These are phyloP conservation scores for Hippocampus guttulatus DNA, from an alignment of 2,113 vertebrate species.

Conservation along the genomic window DNA sequence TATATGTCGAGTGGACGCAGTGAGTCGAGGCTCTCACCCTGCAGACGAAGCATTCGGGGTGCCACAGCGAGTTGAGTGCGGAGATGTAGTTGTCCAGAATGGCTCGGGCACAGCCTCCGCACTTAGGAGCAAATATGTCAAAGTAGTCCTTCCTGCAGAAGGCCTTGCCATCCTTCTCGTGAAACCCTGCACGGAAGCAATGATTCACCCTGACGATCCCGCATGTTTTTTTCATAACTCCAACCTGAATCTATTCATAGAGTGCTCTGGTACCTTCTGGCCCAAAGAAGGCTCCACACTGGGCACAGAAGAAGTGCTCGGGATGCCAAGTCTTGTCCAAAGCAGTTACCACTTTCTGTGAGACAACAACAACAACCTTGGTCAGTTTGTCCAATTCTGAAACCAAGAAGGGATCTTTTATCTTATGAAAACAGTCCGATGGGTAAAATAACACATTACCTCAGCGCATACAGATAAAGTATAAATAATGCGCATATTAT, in stretches of 20 bases:
- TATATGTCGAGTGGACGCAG: background rate
- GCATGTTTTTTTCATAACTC: background rate
- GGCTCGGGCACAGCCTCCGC: constrained; percentile 87
- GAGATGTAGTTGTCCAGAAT: constrained; percentile 97
- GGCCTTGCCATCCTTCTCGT: constrained; percentile 93
- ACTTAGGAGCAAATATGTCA: constrained; percentile 96
- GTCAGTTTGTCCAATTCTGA: background rate
- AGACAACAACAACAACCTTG: constrained; percentile 17
- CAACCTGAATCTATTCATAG: background rate
- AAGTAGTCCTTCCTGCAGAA: constrained; percentile 96
- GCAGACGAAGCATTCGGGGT: constrained; percentile 94
- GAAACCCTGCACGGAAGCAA: constrained; percentile 78
- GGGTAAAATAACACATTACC: background rate
- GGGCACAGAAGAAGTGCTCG: constrained; percentile 94
- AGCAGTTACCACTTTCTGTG: constrained; percentile 85
- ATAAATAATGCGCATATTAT: background rate
- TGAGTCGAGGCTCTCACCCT: constrained; percentile 75
- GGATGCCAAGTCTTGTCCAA: constrained; percentile 96
- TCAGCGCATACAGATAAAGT: background rate
- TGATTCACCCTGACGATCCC: constrained; percentile 8
- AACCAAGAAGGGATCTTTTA: background rate
- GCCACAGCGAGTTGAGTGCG: constrained; percentile 92
- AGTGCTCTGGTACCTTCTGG: constrained; percentile 50
- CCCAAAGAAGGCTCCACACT: constrained; percentile 75
- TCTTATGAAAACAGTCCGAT: background rate